Conservation (phyloP, 2,113 vertebrate species). For the Hypocryptadius cinnamomeus region DNA sequence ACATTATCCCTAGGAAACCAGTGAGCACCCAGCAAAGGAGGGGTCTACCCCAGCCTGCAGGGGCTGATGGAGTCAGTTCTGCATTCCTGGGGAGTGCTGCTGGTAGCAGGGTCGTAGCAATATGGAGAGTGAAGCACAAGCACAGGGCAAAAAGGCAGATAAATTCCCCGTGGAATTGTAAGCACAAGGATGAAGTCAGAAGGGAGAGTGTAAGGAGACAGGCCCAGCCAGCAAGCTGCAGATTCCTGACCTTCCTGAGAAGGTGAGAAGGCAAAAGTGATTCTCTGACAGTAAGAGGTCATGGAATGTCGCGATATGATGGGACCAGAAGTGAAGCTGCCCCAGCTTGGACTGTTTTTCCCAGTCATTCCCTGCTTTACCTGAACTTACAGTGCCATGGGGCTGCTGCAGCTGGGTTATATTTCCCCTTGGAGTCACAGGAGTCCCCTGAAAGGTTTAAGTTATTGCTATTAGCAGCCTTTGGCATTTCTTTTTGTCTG, state of each 20-base stretch:
- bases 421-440: not conserved
- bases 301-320: rapidly evolving
- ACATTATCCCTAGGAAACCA: not conserved
- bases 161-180: not conserved
- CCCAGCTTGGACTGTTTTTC: not conserved
- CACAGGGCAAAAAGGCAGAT: not conserved
- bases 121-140: not conserved
- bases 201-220: not conserved
- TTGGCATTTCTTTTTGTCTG: not conserved
- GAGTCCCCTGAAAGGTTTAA: not conserved
- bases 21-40: not conserved
- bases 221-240: not conserved
- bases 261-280: not conserved
- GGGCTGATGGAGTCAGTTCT: not conserved
- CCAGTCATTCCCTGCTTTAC: not conserved
- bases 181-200: not conserved
- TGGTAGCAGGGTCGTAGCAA: too few species aligned
- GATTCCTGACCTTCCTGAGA: not conserved
- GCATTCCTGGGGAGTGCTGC: not conserved
- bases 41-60: not conserved
- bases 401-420: not conserved
- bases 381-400: rapidly evolving
- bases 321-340: not conserved
- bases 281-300: not conserved
- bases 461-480: not conserved